Evolutionary conservation across 2,113 vertebrate species (phyloP).

Genomic region (Hemichromis elongatus): DNA sequence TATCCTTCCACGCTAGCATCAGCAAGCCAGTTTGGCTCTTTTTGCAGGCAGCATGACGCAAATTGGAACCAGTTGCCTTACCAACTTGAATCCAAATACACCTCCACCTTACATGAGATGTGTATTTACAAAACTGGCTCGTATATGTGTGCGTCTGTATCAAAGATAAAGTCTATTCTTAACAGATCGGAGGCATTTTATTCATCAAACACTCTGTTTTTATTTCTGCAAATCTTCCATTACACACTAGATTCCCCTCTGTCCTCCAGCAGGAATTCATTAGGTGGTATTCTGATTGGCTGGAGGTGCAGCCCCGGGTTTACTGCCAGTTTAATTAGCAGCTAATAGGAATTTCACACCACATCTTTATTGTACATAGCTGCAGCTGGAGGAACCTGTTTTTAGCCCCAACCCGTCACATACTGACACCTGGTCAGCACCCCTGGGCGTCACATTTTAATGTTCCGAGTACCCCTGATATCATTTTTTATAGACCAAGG

Average conservation of each 20-base stretch:
- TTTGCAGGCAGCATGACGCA: background rate
- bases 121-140: background rate
- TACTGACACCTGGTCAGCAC: background rate
- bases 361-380: background rate
- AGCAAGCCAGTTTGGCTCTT: background rate
- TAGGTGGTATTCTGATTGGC: background rate
- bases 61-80: background rate
- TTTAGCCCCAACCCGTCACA: background rate
- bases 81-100: background rate
- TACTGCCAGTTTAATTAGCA: background rate
- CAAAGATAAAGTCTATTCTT: background rate
- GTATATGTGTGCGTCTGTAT: background rate
- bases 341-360: background rate
- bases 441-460: background rate
- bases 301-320: background rate
- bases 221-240: background rate
- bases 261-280: background rate
- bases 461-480: background rate
- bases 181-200: background rate
- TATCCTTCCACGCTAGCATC: background rate
- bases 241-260: background rate
- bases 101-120: background rate
- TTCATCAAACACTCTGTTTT: accelerated
- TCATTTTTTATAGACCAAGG: background rate
- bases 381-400: background rate